Conservation (phyloP, 2,113 vertebrate species). For the Leiothrix lutea region DNA sequence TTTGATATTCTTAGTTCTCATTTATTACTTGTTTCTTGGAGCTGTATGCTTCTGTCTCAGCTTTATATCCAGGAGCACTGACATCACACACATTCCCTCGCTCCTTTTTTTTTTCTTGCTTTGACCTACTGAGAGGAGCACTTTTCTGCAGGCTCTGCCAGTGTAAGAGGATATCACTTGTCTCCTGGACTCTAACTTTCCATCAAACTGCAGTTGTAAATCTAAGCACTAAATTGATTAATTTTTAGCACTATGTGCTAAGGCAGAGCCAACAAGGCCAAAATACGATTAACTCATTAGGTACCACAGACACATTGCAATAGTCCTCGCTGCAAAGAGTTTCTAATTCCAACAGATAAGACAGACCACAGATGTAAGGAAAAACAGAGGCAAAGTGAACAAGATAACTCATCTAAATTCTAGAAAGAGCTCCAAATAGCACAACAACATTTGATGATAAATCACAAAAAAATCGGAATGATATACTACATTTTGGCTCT, state of each 20-base stretch:
- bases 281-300: not conserved
- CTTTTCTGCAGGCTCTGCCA: slow-evolving; percentile 3
- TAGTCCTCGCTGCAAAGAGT: not conserved
- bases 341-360: not conserved
- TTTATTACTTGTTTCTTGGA: not conserved
- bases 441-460: not conserved
- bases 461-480: not conserved
- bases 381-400: not conserved
- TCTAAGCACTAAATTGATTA: slow-evolving; percentile 51
- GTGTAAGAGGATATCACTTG: slow-evolving; percentile 10
- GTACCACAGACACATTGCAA: not conserved
- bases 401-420: not conserved
- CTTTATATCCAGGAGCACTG: not conserved
- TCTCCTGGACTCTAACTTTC: slow-evolving; percentile 17
- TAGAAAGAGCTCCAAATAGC: not conserved
- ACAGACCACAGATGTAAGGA: not conserved
- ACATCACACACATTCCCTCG: not conserved
- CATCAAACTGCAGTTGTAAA: slow-evolving; percentile 36
- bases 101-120: not conserved
- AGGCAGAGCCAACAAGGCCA: not conserved
- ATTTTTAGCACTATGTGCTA: slow-evolving; percentile 43
- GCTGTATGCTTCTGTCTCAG: not conserved
- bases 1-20: not conserved
- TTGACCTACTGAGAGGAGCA: slow-evolving; percentile 10
- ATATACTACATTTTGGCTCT: not conserved